A percentile compares a stretch with the other conserved stretches of the same genome.
Conservation (phyloP, 2,113 vertebrate genomes). For the Chloropsis cyanopogon region DNA sequence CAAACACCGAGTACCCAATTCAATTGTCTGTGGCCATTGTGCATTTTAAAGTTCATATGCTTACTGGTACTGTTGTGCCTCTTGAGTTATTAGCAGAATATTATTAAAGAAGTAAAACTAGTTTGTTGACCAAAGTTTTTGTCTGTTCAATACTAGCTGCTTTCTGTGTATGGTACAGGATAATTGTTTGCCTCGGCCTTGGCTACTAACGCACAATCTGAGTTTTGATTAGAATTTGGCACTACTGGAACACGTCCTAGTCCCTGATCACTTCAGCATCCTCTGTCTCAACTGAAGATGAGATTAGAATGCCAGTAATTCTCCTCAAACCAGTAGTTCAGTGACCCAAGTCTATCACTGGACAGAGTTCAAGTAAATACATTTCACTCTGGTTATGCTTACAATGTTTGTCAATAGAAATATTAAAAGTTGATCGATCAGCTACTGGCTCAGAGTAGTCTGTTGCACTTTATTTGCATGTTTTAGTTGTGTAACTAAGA, state of each 20-base stretch:
- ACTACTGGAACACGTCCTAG: background rate
- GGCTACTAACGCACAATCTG: constrained; percentile 33
- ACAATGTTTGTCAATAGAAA: constrained; percentile 23
- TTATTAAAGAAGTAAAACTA: constrained; percentile 38
- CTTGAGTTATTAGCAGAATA: constrained; percentile 54
- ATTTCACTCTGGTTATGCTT: constrained; percentile 9
- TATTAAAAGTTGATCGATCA: constrained; percentile 50
- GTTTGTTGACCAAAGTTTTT: constrained; percentile 58
- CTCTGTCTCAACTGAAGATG: background rate
- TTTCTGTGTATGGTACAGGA: constrained; percentile 21
- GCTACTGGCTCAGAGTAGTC: background rate
- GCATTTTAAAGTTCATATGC: constrained; percentile 56
- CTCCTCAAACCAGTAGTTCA: background rate
- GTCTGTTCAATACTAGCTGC: constrained; percentile 18
- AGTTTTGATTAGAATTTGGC: background rate
- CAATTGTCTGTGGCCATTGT: constrained; percentile 51
- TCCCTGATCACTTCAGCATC: background rate
- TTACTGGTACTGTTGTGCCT: constrained; percentile 65
- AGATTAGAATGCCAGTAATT: background rate
- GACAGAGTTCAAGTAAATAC: background rate
- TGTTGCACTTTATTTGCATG: background rate
- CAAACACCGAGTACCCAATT: constrained; percentile 40
- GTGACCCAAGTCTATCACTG: background rate
- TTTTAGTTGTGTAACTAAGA: background rate
- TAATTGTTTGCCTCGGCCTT: constrained; percentile 25